phyloP scores from a whole-genome alignment of 2,888 invertebrate species.

The Zeuzera pyrina region DNA sequence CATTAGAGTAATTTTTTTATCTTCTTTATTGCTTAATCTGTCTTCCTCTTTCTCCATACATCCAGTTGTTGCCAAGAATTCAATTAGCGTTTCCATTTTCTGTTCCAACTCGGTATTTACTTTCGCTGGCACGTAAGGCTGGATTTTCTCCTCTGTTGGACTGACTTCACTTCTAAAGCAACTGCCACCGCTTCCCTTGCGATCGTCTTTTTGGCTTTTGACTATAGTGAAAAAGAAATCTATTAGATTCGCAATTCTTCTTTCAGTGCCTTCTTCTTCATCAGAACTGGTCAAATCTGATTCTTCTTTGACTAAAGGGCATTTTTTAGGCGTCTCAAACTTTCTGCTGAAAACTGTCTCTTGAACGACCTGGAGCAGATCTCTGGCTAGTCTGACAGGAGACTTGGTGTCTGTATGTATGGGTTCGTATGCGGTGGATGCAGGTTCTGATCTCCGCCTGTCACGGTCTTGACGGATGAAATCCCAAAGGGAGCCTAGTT shows the following conservation, averaged over 20 bases:
- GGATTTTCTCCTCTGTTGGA: conserved; percentile 39
- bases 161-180: conserved; percentile 58
- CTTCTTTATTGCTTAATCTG: conserved; percentile 26
- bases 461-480: conserved; percentile 49
- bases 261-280: conserved; percentile 51
- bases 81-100: conserved; percentile 66
- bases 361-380: conserved; percentile 59
- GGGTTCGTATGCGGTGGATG: conserved; percentile 35
- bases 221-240: conserved; percentile 69
- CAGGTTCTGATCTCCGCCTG: conserved; percentile 47
- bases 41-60: conserved; percentile 51
- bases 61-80: conserved; percentile 57
- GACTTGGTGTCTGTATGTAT: conserved; percentile 39
- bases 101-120: conserved; percentile 57
- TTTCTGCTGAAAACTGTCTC: conserved; percentile 54
- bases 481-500: conserved; percentile 63
- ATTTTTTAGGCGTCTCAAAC: conserved; percentile 42
- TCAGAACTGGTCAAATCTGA: conserved; percentile 52
- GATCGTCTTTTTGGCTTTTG: conserved; percentile 56
- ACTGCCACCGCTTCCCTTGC: conserved; percentile 56
- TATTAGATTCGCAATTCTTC: conserved; percentile 58
- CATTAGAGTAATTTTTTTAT: conserved; percentile 63
- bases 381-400: conserved; percentile 53
- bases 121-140: conserved; percentile 33
- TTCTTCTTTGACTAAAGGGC: conserved; percentile 60